phyloP scores from a whole-genome alignment of 2,797 vertebrate species.

The Poeciliopsis infans region DNA sequence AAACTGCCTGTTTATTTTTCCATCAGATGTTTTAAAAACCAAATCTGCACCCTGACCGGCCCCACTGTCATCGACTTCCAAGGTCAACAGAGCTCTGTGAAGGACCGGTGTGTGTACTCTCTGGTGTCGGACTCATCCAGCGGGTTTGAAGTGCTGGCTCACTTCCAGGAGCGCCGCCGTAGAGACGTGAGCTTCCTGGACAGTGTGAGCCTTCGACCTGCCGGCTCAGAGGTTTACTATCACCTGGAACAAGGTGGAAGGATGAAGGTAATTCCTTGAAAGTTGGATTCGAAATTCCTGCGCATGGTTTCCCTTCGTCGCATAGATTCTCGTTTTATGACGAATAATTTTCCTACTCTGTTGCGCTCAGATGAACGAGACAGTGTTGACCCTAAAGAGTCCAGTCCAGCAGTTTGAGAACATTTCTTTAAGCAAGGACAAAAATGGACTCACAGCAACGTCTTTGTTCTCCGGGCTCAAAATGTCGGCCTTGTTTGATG shows the following conservation, averaged over 20 bases:
- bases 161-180: slow-evolving; percentile 5
- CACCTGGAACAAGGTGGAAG: slow-evolving; percentile 9
- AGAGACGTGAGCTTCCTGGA: slow-evolving; percentile 14
- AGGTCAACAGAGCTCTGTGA: neutral
- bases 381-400: slow-evolving; percentile 5
- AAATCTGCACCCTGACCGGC: neutral
- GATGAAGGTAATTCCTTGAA: neutral
- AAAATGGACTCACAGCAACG: slow-evolving; percentile 37
- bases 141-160: neutral
- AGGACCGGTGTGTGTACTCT: slow-evolving; percentile 2
- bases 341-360: neutral
- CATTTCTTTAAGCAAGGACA: slow-evolving; percentile 33
- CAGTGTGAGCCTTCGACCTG: neutral
- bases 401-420: slow-evolving; percentile 14
- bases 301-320: no score
- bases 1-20: neutral
- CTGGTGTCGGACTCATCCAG: neutral
- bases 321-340: neutral
- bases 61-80: slow-evolving; percentile 6
- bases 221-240: neutral
- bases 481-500: slow-evolving; percentile 38
- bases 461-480: slow-evolving; percentile 5
- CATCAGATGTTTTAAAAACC: neutral
- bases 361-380: slow-evolving; percentile 31
- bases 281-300: no score